Evolutionary conservation across 92 coral and sea anemone genomes (phyloP).

Genomic region (Anthopleura xanthogrammica): DNA sequence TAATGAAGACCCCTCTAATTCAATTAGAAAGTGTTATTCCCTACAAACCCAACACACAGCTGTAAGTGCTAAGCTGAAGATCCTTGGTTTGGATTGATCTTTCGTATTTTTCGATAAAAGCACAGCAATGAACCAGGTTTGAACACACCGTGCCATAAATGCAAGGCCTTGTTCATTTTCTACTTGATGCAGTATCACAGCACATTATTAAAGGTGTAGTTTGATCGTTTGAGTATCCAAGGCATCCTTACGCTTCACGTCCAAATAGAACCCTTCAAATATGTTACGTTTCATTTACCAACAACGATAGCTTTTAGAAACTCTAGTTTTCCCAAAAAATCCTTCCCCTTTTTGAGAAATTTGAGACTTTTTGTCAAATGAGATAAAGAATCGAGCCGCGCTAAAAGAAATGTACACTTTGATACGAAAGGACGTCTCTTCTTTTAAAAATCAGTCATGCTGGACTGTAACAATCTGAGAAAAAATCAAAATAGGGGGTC

Average conservation of each 20-base stretch:
- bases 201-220: neutral
- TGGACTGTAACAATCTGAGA: neutral
- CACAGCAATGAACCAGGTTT: neutral
- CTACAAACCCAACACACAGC: neutral
- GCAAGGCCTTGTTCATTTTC: neutral
- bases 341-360: neutral
- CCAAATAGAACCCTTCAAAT: neutral
- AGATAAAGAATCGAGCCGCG: neutral
- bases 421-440: neutral
- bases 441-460: neutral
- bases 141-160: neutral
- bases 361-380: neutral
- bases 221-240: constrained; percentile 1
- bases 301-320: neutral
- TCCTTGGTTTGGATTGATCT: neutral
- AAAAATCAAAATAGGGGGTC: neutral
- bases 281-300: neutral
- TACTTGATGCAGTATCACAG: neutral
- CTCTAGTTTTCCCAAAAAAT: neutral
- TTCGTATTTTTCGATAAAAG: neutral
- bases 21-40: constrained; percentile 8
- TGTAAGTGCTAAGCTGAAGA: neutral
- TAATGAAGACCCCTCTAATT: constrained; percentile 5
- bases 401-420: neutral
- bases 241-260: neutral